Conservation (phyloP, 1,140 invertebrate genomes). For the Drosophila kanapiae region DNA sequence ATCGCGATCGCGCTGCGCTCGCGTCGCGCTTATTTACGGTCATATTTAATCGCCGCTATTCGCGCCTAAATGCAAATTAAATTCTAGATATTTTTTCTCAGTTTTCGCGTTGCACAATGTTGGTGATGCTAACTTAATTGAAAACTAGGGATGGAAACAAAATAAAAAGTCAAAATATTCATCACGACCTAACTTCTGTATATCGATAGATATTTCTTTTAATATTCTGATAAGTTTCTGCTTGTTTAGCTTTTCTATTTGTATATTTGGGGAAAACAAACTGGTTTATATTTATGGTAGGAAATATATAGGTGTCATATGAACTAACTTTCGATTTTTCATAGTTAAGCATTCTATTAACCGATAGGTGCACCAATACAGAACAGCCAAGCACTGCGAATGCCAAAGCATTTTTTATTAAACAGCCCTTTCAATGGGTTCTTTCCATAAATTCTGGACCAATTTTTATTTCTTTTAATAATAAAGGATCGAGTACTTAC, state of each 20-base stretch:
- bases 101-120: constrained; percentile 52
- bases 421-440: too few relatives aligned
- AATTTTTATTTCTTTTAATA: too few relatives aligned
- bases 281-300: too few relatives aligned
- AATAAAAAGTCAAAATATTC: not conserved
- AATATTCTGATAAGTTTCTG: too few relatives aligned
- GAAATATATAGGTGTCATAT: too few relatives aligned
- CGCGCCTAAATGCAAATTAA: constrained; percentile 5
- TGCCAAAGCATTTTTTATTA: too few relatives aligned
- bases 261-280: constrained; percentile 13
- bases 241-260: not conserved
- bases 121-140: constrained; percentile 18
- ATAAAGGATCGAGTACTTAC: too few relatives aligned
- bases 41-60: constrained; percentile 41
- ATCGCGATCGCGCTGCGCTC: constrained; percentile 86
- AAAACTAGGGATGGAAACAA: not conserved
- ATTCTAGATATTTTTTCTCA: constrained; percentile 9
- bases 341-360: too few relatives aligned
- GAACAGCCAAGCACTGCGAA: too few relatives aligned
- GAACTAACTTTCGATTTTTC: too few relatives aligned
- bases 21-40: constrained; percentile 77
- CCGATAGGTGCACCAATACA: too few relatives aligned
- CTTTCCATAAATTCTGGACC: too few relatives aligned
- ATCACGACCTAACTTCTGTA: not conserved
- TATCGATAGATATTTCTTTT: not conserved